These are phyloP conservation scores for Nyctalus aviator DNA, from an alignment of 2,797 vertebrate genomes.

Conservation along the genomic window DNA sequence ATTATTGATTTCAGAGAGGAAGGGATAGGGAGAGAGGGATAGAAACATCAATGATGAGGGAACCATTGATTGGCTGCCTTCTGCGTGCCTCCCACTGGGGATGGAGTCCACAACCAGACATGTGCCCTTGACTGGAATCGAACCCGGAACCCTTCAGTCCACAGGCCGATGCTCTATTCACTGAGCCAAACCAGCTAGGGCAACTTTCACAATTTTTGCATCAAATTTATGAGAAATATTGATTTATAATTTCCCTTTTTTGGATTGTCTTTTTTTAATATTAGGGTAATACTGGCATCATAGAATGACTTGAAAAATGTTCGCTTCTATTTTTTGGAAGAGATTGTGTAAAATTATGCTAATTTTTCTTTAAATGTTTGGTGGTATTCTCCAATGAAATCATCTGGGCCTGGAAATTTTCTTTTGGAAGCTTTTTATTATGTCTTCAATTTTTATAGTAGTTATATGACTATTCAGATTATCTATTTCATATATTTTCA, in stretches of 20 bases:
- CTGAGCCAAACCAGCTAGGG: no score
- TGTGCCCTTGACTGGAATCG: no score
- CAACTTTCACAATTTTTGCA: not conserved
- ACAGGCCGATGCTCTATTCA: no score
- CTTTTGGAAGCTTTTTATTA: constrained; percentile 31
- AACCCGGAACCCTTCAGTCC: no score
- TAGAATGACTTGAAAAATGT: not conserved
- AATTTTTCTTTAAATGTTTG: constrained; percentile 48
- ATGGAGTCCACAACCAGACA: no score
- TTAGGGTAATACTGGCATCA: not conserved
- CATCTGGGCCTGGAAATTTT: constrained; percentile 15
- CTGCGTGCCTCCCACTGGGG: no score
- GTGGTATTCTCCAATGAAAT: constrained; percentile 11
- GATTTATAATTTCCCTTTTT: constrained; percentile 31
- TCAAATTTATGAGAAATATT: not conserved
- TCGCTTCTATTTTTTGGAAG: not conserved
- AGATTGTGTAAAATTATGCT: constrained; percentile 53
- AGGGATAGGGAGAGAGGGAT: no score
- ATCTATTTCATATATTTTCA: not conserved
- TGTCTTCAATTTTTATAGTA: constrained; percentile 25
- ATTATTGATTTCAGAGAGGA: not conserved
- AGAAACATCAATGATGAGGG: no score
- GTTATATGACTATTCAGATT: not conserved
- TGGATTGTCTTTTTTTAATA: not conserved
- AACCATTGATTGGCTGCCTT: no score